Base-by-base conservation (phyloP, 2,113 vertebrate species). In the Bothrops jararaca region DNA sequence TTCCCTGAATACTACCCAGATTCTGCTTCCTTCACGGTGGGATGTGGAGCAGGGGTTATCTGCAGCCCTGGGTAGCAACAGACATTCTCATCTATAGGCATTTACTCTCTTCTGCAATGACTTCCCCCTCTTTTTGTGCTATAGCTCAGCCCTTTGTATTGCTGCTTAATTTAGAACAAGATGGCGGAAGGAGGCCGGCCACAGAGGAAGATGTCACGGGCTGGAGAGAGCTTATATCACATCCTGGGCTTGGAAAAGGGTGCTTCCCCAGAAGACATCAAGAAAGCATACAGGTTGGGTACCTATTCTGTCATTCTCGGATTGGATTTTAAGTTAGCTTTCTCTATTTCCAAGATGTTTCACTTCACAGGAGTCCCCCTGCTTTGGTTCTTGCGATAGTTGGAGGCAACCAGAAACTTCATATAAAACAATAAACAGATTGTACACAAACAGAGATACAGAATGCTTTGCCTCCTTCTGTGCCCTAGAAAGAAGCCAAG, bases 221-320 rank as follows among this genome's bases (percentile, higher is more conserved):
- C 97, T 5, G 99, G 99, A 85, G 98, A 97, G 87, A 98, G 97
- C 90, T 96, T 99, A 69, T 99, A 99, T 94, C 97, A 97, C 5
- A 97, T 98, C 53, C 96, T 99, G 94, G 98, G 98, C 3, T 96
- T 99, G 94, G 97, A 98, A 97, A 99, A 98, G 95, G 98, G 98
- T 15, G 98, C 99, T 1, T 96, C 98, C 0, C 97, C 98, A 5
- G 98, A 99, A 64, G 99, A 99, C 54, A 97, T 99, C 94, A 99
- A 99, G 97, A 98, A 97, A 91, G 98, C 99, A 0, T 99, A 99
- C 97, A 98, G 99, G 99, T 99, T 95, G 95, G 20, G 23, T 42
- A 42, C 26, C 39, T 80, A 9, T 74, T 74, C 69, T 74, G 69
- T 74, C 15, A 3, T 74, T 39, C 15, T 74, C 15, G 1, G 74